Conservation (phyloP, 2,797 vertebrate species). For the Tadarida brasiliensis region DNA sequence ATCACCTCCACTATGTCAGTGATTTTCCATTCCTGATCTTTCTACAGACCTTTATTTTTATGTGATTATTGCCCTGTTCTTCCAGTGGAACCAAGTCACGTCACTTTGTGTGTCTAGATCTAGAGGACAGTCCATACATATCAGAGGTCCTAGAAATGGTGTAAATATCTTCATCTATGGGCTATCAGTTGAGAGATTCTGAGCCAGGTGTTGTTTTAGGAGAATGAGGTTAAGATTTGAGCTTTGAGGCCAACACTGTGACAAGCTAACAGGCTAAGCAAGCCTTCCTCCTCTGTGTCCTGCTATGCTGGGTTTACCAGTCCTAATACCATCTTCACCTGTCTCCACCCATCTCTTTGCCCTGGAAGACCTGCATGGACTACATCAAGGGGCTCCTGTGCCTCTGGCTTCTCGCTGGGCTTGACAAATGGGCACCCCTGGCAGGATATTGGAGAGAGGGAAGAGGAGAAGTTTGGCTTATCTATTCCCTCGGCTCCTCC, state of each 20-base stretch:
- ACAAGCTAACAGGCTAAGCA: not conserved
- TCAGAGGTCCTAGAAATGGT: not conserved
- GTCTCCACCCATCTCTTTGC: not conserved
- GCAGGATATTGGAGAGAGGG: not conserved
- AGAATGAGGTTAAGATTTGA: not conserved
- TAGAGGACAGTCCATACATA: not conserved
- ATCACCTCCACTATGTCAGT: not conserved
- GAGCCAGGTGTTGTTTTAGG: not conserved
- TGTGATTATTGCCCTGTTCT: not conserved
- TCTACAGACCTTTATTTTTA: constrained; percentile 20
- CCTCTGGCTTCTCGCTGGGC: not conserved
- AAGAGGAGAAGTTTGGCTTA: not conserved
- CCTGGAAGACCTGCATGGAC: not conserved
- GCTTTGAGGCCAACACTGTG: not conserved
- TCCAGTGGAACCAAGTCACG: not conserved
- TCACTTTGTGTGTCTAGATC: not conserved
- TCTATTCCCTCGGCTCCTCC: not conserved
- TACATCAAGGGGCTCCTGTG: not conserved
- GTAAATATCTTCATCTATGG: not conserved
- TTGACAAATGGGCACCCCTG: not conserved
- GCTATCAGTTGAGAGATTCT: not conserved
- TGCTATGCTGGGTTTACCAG: not conserved
- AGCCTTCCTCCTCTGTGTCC: not conserved
- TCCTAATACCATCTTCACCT: not conserved
- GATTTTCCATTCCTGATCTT: not conserved